Evolutionary conservation across 2,888 invertebrate genomes (phyloP).

Genomic region (Ptilodon capucinus): DNA sequence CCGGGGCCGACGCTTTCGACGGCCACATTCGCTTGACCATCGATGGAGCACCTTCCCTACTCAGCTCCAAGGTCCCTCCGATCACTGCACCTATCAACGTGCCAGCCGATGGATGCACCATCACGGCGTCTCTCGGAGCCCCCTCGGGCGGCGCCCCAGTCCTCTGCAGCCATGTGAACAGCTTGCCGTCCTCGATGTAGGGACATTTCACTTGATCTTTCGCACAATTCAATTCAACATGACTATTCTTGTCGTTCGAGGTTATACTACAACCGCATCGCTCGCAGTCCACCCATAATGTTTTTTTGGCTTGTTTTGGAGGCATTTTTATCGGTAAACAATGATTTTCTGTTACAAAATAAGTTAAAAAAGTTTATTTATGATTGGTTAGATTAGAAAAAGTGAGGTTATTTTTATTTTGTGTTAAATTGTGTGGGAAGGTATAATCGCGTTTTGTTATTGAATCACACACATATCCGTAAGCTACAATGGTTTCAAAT

Average conservation of each 20-base stretch:
- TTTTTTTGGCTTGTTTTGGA: slow-evolving; percentile 78
- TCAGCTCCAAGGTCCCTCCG: slow-evolving; percentile 61
- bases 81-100: slow-evolving; percentile 66
- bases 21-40: slow-evolving; percentile 76
- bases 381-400: not conserved
- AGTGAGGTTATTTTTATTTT: not conserved
- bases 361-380: not conserved
- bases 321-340: slow-evolving; percentile 38
- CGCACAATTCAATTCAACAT: slow-evolving; percentile 77
- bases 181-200: slow-evolving; percentile 54
- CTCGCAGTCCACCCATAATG: slow-evolving; percentile 85
- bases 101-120: slow-evolving; percentile 69
- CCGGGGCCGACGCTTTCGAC: slow-evolving; percentile 67
- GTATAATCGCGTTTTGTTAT: not conserved
- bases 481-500: no score
- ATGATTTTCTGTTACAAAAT: not conserved
- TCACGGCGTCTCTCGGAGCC: slow-evolving; percentile 63
- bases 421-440: not conserved
- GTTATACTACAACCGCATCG: slow-evolving; percentile 81
- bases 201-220: slow-evolving; percentile 73
- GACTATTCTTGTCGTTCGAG: slow-evolving; percentile 82
- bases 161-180: slow-evolving; percentile 68
- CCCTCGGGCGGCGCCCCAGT: slow-evolving; percentile 59
- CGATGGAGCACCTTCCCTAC: slow-evolving; percentile 60
- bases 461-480: no score